A percentile compares a stretch with the other conserved stretches of the same genome.
Evolutionary conservation across 30 jellyfish, hydroid and myxozoan species (phyloP).

Genomic region (Cassiopea xamachana): DNA sequence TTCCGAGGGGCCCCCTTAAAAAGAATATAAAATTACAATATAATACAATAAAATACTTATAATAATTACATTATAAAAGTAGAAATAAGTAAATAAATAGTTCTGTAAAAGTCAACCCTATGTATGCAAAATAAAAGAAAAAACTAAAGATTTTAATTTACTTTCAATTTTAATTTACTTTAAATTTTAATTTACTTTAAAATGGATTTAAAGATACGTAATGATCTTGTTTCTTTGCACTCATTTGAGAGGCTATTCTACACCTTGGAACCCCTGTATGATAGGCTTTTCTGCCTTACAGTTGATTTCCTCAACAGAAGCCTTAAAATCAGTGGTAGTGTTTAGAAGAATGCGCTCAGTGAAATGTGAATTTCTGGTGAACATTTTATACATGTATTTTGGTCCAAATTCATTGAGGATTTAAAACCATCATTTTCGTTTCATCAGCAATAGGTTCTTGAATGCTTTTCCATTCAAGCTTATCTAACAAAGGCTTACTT

Average conservation of each 20-base stretch:
- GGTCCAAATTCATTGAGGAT: not conserved
- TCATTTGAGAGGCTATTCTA: not conserved
- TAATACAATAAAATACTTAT: too few relatives aligned
- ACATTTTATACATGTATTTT: not conserved
- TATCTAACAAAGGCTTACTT: slow-evolving; percentile 38
- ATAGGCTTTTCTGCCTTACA: not conserved
- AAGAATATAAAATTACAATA: too few relatives aligned
- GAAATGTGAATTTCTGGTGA: not conserved
- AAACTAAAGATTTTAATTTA: too few relatives aligned
- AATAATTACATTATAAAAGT: too few relatives aligned
- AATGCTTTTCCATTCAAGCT: slow-evolving; percentile 3
- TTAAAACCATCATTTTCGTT: not conserved
- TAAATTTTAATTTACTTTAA: too few relatives aligned
- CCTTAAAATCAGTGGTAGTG: not conserved
- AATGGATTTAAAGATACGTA: not conserved
- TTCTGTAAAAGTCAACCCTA: too few relatives aligned
- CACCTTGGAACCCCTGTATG: not conserved
- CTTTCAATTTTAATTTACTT: too few relatives aligned
- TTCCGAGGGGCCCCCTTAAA: too few relatives aligned
- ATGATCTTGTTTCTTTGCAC: not conserved
- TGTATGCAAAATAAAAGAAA: too few relatives aligned
- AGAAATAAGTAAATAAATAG: too few relatives aligned
- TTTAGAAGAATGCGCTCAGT: not conserved
- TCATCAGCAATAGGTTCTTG: not conserved
- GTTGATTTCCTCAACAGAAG: not conserved